phyloP scores from a whole-genome alignment of 2,113 vertebrate species.

The Hemiscyllium ocellatum region DNA sequence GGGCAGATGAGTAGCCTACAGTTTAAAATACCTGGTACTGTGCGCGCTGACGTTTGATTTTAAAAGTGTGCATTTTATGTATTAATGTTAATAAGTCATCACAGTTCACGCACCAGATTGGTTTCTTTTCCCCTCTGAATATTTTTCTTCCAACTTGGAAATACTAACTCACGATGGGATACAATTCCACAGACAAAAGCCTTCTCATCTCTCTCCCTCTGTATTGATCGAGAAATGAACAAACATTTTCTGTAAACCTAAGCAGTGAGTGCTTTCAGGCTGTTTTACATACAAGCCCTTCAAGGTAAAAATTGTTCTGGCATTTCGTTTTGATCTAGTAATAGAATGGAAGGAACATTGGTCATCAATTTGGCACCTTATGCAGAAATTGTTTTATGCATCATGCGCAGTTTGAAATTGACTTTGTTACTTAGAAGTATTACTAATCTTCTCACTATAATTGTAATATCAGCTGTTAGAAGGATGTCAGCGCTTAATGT shows the following conservation, averaged over 20 bases:
- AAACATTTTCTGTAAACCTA: not conserved
- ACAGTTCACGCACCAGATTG: not conserved
- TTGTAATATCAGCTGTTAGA: not conserved
- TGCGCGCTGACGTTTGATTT: not conserved
- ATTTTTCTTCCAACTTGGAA: not conserved
- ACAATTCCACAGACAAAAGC: not conserved
- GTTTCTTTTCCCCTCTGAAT: not conserved
- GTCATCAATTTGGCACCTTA: not conserved
- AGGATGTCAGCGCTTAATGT: not conserved
- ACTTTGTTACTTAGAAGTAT: not conserved
- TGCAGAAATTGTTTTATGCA: not conserved
- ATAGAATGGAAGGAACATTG: not conserved
- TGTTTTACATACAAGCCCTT: not conserved
- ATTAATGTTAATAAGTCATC: not conserved
- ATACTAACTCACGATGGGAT: not conserved
- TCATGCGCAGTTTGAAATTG: not conserved
- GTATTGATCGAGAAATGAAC: not conserved
- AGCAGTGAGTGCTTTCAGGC: not conserved
- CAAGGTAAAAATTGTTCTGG: not conserved
- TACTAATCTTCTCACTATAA: not conserved
- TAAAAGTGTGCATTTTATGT: not conserved
- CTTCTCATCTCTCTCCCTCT: not conserved
- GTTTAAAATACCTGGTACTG: not conserved
- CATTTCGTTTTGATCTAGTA: not conserved
- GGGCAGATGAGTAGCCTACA: not conserved